Evolutionary conservation across 2,888 invertebrate species (phyloP).

Genomic region (Trissolcus japonicus): DNA sequence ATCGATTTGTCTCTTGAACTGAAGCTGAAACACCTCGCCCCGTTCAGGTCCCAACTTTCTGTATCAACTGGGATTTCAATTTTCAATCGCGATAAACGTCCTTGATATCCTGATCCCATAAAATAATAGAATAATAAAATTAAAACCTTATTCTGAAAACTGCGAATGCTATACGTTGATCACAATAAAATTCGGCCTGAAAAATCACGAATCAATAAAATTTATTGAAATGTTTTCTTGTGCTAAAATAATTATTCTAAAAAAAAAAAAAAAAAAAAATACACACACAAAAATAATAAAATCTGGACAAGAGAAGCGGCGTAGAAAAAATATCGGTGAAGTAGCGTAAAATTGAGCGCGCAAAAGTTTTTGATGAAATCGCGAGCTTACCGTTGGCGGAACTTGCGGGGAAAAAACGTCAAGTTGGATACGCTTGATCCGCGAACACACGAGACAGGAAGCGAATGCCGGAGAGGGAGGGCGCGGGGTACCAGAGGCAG

Average conservation of each 20-base stretch:
- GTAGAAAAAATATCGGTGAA: slow-evolving; percentile 24
- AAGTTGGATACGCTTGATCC: slow-evolving; percentile 56
- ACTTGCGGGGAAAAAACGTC: slow-evolving; percentile 62
- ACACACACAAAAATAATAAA: slow-evolving; percentile 1
- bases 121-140: not conserved
- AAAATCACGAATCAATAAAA: no score
- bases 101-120: no score
- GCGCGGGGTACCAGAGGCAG: not conserved
- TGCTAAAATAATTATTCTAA: no score
- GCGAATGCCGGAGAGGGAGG: slow-evolving; percentile 6
- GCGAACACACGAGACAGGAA: slow-evolving; percentile 38
- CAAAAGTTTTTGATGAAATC: slow-evolving; percentile 73
- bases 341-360: slow-evolving; percentile 62
- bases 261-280: no score
- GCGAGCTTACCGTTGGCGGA: slow-evolving; percentile 65
- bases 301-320: slow-evolving; percentile 9
- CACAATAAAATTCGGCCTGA: no score
- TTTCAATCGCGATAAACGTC: no score
- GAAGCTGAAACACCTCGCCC: not conserved
- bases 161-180: no score
- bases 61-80: no score
- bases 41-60: no score
- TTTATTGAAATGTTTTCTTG: no score
- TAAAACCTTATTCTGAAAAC: no score
- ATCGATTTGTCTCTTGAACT: slow-evolving; percentile 46